Evolutionary conservation across 2,113 vertebrate genomes (phyloP).

Genomic region (zebrafish (Danio rerio)): GRCz12tu NC_133179.1:35278501-35279000

Average conservation of each 20-base stretch:
- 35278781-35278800: neutral
- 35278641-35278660: neutral
- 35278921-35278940: neutral
- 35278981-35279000: neutral
- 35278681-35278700: neutral
- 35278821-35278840: neutral
- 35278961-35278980: neutral
- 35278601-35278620: neutral
- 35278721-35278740: neutral
- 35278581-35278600: neutral
- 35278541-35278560: neutral
- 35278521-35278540: neutral
- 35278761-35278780: neutral
- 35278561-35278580: neutral
- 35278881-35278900: neutral
- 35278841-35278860: neutral
- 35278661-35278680: neutral
- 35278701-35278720: neutral
- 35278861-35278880: neutral
- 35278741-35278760: neutral
- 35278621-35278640: neutral
- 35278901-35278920: neutral
- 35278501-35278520: neutral
- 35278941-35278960: neutral
- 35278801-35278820: neutral